These are phyloP conservation scores for Hecatera dysodea DNA, from an alignment of 2,888 invertebrate genomes.

Conservation along the genomic window DNA sequence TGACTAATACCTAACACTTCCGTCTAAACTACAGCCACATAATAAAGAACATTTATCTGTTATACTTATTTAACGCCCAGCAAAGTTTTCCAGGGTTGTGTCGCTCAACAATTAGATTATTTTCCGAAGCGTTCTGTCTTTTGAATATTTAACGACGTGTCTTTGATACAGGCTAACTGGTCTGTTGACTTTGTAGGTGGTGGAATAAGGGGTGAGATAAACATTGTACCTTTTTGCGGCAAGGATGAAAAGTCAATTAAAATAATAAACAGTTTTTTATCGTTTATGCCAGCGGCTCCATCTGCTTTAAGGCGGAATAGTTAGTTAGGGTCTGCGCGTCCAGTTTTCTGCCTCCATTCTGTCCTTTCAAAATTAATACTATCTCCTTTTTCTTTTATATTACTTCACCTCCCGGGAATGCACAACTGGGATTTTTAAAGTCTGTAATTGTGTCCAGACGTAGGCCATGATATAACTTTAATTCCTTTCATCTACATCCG, in stretches of 20 bases:
- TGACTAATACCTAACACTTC: not conserved
- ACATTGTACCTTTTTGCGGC: not conserved
- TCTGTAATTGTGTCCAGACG: too few relatives aligned
- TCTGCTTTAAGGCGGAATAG: not conserved
- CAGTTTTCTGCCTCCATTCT: too few relatives aligned
- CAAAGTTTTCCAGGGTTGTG: slow-evolving; percentile 7
- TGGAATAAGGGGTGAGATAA: not conserved
- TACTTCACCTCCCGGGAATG: too few relatives aligned
- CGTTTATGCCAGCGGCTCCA: not conserved
- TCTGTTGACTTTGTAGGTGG: not conserved
- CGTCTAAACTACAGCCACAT: not conserved
- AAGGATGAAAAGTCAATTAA: not conserved
- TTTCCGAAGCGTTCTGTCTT: slow-evolving; percentile 14
- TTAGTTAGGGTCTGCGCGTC: too few relatives aligned
- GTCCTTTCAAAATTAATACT: too few relatives aligned
- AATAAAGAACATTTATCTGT: not conserved
- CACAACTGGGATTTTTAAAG: too few relatives aligned
- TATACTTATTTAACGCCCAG: slow-evolving; percentile 1
- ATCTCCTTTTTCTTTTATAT: too few relatives aligned
- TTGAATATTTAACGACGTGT: slow-evolving; percentile 27
- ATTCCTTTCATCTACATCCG: too few relatives aligned
- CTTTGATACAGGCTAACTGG: slow-evolving; percentile 12
- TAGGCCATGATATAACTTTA: too few relatives aligned
- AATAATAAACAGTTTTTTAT: not conserved
- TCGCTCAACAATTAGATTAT: slow-evolving; percentile 13